A percentile compares a stretch with the other conserved stretches of the same genome.
These are phyloP conservation scores for Agriopis marginaria DNA, from an alignment of 2,888 invertebrate species.

Conservation along the genomic window DNA sequence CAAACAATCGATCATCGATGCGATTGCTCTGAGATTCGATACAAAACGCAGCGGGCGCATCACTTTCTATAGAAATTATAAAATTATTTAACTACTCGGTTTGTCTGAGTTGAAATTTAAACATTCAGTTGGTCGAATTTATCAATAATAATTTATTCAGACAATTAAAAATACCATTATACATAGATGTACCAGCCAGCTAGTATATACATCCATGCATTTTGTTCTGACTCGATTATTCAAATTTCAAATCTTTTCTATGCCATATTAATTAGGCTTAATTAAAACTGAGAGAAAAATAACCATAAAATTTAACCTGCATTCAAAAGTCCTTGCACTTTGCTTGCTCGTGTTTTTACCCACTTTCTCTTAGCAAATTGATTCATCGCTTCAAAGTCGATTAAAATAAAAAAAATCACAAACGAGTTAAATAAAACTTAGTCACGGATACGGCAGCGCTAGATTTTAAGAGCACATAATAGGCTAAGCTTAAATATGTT, in stretches of 20 bases:
- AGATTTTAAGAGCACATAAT: not conserved
- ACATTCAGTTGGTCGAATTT: not conserved
- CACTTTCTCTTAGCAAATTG: constrained; percentile 27
- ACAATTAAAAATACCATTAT: too few species aligned
- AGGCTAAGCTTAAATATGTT: not conserved
- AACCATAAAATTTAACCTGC: not conserved
- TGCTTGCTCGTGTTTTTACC: not conserved
- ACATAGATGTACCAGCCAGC: too few species aligned
- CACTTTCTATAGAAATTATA: constrained; percentile 50
- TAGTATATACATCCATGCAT: too few species aligned
- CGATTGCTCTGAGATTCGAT: not conserved
- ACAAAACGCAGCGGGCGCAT: constrained; percentile 31
- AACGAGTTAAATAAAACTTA: constrained; percentile 18
- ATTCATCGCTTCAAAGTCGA: constrained; percentile 8
- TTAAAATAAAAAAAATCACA: not conserved
- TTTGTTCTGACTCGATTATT: too few species aligned
- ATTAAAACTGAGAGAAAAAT: not conserved
- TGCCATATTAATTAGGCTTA: too few species aligned
- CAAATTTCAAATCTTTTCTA: too few species aligned
- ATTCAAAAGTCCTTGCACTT: not conserved
- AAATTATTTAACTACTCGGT: not conserved
- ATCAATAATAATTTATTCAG: too few species aligned
- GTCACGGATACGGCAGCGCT: constrained; percentile 7
- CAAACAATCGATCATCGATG: constrained; percentile 47
- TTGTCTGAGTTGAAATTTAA: too few species aligned